Evolutionary conservation across 2,888 invertebrate genomes (phyloP).

Genomic region (Drosophila monieri): DNA sequence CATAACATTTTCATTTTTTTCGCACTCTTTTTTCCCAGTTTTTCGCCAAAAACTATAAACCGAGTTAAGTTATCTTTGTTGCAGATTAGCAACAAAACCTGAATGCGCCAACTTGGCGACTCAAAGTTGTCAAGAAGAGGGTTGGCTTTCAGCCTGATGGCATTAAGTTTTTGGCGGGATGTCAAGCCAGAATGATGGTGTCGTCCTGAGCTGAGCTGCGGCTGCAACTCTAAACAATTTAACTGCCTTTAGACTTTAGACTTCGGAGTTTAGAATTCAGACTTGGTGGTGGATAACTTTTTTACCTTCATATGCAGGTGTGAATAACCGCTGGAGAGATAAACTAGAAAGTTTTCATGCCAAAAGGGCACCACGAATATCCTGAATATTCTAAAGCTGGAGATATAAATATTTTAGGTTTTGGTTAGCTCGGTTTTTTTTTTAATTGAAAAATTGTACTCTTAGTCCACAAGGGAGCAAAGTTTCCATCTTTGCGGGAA

Average conservation of each 20-base stretch:
- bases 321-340: slow-evolving; percentile 73
- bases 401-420: no score
- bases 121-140: slow-evolving; percentile 35
- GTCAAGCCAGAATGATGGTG: slow-evolving; percentile 31
- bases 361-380: slow-evolving; percentile 8
- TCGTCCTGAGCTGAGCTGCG: slow-evolving; percentile 13
- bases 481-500: slow-evolving; percentile 12
- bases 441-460: slow-evolving; percentile 33
- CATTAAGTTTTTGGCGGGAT: slow-evolving; percentile 39
- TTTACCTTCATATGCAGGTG: slow-evolving; percentile 56
- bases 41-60: slow-evolving; percentile 31
- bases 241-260: slow-evolving; percentile 34
- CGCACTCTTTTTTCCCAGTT: slow-evolving; percentile 31
- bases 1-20: slow-evolving; percentile 38
- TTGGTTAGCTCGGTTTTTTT: slow-evolving; percentile 11
- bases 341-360: slow-evolving; percentile 26
- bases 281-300: slow-evolving; percentile 10
- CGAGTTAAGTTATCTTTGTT: slow-evolving; percentile 43
- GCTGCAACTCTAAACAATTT: slow-evolving; percentile 37
- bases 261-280: slow-evolving; percentile 19
- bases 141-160: slow-evolving; percentile 7
- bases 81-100: slow-evolving; percentile 41
- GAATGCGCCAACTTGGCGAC: slow-evolving; percentile 37
- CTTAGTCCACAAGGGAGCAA: slow-evolving; percentile 18
- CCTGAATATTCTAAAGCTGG: no score